phyloP scores from a whole-genome alignment of 2,797 vertebrate species.

The Crax fasciolata region DNA sequence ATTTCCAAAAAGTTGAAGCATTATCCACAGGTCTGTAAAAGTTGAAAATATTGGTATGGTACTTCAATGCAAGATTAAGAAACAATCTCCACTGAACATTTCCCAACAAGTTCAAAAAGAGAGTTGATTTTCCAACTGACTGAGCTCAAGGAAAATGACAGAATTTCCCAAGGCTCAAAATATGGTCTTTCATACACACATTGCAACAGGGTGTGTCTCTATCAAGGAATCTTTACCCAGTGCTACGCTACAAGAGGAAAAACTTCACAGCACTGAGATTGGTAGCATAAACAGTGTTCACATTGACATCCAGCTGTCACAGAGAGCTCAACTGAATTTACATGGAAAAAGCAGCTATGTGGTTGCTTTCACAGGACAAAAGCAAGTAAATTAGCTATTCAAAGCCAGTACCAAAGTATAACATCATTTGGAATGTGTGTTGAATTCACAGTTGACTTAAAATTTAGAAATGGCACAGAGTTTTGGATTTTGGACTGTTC shows the following conservation, averaged over 20 bases:
- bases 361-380: background rate
- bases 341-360: background rate
- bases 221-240: background rate
- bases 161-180: background rate
- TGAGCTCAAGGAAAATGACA: background rate
- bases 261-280: background rate
- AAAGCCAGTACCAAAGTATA: background rate
- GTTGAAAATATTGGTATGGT: accelerated
- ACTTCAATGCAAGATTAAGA: background rate
- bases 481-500: accelerated
- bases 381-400: background rate
- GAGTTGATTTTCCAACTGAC: background rate
- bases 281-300: background rate
- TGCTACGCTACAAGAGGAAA: background rate
- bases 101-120: background rate
- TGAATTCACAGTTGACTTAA: background rate
- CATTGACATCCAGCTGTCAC: background rate
- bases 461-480: constrained; percentile 1
- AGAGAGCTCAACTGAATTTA: background rate
- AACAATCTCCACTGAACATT: background rate
- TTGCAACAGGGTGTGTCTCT: background rate
- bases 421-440: background rate
- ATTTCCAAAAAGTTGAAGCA: background rate
- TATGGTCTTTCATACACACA: background rate
- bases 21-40: background rate